A percentile compares a stretch with the other conserved stretches of the same genome.
Evolutionary conservation across 2,888 invertebrate genomes (phyloP).

Genomic region (Cylloceria caligata): DNA sequence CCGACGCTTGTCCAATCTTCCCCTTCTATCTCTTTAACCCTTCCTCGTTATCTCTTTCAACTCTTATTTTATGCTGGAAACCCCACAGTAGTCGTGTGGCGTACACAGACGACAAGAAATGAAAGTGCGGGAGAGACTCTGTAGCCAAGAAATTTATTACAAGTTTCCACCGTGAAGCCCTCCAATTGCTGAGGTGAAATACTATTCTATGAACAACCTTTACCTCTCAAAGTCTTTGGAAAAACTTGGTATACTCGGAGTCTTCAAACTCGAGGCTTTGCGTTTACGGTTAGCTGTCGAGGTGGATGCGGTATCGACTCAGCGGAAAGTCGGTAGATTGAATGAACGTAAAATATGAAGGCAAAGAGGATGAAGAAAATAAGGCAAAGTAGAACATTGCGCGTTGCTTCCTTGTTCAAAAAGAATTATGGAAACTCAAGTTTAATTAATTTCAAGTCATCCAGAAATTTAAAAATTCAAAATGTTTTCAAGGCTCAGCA

Average conservation of each 20-base stretch:
- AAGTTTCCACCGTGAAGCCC: slow-evolving; percentile 23
- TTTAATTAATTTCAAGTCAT: too few relatives aligned
- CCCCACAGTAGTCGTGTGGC: neutral
- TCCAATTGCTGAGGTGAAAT: slow-evolving; percentile 18
- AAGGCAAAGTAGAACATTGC: too few relatives aligned
- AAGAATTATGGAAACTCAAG: too few relatives aligned
- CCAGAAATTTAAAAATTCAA: too few relatives aligned
- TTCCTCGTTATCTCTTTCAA: slow-evolving; percentile 32
- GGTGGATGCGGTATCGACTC: slow-evolving; percentile 22
- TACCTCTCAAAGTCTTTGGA: slow-evolving; percentile 31
- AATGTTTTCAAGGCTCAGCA: too few relatives aligned
- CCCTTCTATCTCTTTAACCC: slow-evolving; percentile 23
- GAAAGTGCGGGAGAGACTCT: neutral
- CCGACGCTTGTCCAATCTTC: slow-evolving; percentile 60
- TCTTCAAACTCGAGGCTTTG: slow-evolving; percentile 19
- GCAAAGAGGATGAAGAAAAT: neutral
- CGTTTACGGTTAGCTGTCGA: slow-evolving; percentile 18
- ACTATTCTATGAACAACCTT: slow-evolving; percentile 1
- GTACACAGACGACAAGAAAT: neutral
- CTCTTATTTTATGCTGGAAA: slow-evolving; percentile 32
- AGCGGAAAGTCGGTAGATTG: slow-evolving; percentile 40
- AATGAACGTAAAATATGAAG: slow-evolving; percentile 46
- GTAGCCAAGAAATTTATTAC: slow-evolving; percentile 41
- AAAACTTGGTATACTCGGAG: slow-evolving; percentile 6
- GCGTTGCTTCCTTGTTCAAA: too few relatives aligned